Percentiles rank a stretch among this genome's conserved stretches.
These are phyloP conservation scores for Chaetura pelagica DNA, from an alignment of 2,113 vertebrate species.

Conservation along the genomic window DNA sequence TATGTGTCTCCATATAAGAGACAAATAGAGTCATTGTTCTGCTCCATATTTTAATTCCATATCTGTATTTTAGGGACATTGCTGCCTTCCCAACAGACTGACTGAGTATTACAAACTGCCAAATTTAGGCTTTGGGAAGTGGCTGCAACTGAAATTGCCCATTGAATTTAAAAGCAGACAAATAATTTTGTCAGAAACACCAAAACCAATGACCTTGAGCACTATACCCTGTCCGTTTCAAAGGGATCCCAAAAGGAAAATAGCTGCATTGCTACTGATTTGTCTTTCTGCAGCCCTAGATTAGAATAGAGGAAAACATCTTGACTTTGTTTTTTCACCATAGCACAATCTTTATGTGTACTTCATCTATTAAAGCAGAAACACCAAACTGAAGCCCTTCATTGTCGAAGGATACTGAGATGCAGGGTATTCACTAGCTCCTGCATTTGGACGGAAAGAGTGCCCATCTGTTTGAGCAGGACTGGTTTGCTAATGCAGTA, in stretches of 20 bases:
- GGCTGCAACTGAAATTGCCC: constrained; percentile 50
- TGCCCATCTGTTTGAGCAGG: neutral
- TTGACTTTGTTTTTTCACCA: neutral
- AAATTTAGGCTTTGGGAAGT: constrained; percentile 57
- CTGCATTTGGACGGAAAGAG: neutral
- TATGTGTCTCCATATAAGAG: constrained; percentile 57
- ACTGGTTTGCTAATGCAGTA: neutral
- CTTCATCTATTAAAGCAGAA: neutral
- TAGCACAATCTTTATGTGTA: neutral
- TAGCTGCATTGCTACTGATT: neutral
- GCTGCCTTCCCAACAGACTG: constrained; percentile 54
- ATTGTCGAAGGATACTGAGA: neutral
- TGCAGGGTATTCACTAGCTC: neutral
- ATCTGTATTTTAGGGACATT: constrained; percentile 57
- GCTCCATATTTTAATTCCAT: constrained; percentile 55
- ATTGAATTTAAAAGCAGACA: constrained; percentile 43
- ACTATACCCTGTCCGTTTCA: neutral
- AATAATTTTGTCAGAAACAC: constrained; percentile 48
- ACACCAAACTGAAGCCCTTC: neutral
- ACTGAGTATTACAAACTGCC: constrained; percentile 54
- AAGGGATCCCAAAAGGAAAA: neutral
- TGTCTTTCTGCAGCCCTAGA: neutral
- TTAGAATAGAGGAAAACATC: neutral
- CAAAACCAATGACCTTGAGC: constrained; percentile 37
- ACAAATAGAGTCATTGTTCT: constrained; percentile 58